Base-by-base conservation (phyloP, 2,888 invertebrate genomes). In the Mermis nigrescens region DNA sequence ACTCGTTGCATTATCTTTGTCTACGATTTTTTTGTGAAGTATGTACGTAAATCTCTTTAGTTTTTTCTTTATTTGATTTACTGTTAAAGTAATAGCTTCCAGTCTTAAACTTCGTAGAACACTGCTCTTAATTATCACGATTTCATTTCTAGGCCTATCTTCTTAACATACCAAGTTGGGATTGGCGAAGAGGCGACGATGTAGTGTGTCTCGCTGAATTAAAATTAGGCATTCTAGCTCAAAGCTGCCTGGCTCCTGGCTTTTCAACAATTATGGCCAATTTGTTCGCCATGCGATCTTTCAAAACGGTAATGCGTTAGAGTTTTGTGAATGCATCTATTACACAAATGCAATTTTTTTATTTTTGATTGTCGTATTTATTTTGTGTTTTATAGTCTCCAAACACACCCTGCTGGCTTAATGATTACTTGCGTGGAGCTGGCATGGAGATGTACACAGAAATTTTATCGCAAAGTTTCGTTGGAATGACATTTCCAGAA, bases 231-330 rank as follows among this genome's bases (percentile, higher is more conserved):
- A 95, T 95, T 78, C 94, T 95, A 71, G 94, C 95, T 65, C 94
- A 95, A 80, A 92, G 91, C 75, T 95, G 94, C 76, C 80, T 95
- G 68, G 94, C 94, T 48, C 94, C 94, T 12, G 95, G 95, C 26
- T 95, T 95, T 78, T 95, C 94, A 67, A 95, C 94, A 57, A 90
- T 95, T 85, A 92, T 95, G 91, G 94, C 95, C 61, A 95, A 95
- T 76, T 81, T 95, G 66, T 95, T 95, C 78, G 94, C 94, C 66
- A 95, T 95, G 94, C 81, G 95, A 51, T 74, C 75, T 2, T 74
- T 73, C 63, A 75, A 73, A 64, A 69, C 72, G 32, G 74, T 74
- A 53, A 27, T 4, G n/a, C n/a, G n/a, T 7, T n/a, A 2, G n/a
- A 3, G 15, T 31, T 19, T 19, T 38, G 12, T 38, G 38, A 12